Percentiles rank a stretch among this genome's conserved stretches.
Evolutionary conservation across 2,113 vertebrate species (phyloP).

Genomic region (Asarcornis scutulata): DNA sequence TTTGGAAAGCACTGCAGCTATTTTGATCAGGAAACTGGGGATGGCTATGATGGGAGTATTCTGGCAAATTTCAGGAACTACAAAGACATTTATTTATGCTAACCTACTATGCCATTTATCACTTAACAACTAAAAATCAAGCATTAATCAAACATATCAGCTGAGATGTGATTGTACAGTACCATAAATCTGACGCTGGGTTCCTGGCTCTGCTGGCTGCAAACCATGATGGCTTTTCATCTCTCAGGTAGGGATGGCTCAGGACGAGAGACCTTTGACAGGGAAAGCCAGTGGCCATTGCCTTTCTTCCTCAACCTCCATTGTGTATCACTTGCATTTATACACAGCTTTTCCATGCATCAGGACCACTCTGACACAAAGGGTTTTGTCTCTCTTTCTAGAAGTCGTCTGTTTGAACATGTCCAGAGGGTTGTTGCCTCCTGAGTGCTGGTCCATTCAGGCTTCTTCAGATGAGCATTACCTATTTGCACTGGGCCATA

Average conservation of each 20-base stretch:
- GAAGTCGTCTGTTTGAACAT: neutral
- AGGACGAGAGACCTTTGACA: fast-evolving
- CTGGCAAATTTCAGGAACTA: neutral
- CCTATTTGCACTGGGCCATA: neutral
- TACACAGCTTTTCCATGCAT: fast-evolving
- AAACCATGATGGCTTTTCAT: fast-evolving
- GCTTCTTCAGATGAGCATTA: neutral
- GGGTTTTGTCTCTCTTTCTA: fast-evolving
- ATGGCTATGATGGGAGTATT: neutral
- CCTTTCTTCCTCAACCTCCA: neutral
- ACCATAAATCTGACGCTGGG: neutral
- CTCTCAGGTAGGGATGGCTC: neutral
- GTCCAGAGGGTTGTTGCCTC: neutral
- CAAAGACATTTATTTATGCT: neutral
- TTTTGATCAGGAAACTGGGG: neutral
- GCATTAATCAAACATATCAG: neutral
- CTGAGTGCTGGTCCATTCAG: neutral
- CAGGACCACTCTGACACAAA: fast-evolving
- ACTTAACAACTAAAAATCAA: neutral
- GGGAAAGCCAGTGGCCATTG: neutral
- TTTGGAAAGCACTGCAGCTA: neutral
- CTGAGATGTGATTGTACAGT: neutral
- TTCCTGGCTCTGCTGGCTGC: neutral
- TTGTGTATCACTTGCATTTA: neutral
- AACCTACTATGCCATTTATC: neutral